Conservation (phyloP, 2,113 vertebrate genomes). For the Megaptera novaeangliae region DNA sequence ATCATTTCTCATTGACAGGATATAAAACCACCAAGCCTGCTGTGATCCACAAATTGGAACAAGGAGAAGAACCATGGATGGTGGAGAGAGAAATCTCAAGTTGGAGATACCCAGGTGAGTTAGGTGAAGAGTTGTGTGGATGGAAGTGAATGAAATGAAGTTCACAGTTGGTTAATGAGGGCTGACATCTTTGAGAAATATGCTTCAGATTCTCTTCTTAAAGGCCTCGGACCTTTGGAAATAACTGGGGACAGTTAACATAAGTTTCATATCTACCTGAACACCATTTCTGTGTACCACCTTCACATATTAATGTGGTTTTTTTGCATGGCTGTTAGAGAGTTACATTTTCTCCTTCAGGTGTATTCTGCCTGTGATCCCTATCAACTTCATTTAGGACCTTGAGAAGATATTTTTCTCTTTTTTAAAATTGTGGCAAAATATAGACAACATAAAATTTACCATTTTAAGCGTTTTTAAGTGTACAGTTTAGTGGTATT, state of each 20-base stretch:
- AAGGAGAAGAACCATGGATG: not conserved
- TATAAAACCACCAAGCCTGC: not conserved
- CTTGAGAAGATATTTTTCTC: not conserved
- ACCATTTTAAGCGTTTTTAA: not conserved
- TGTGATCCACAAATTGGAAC: not conserved
- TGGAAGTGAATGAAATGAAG: not conserved
- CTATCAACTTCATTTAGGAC: not conserved
- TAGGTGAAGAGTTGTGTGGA: not conserved
- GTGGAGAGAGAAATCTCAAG: not conserved
- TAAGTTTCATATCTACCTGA: not conserved
- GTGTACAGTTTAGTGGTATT: not conserved
- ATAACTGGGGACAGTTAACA: not conserved
- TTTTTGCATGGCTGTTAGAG: not conserved
- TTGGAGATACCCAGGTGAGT: not conserved
- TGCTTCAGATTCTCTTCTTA: not conserved
- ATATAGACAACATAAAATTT: not conserved
- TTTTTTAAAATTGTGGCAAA: not conserved
- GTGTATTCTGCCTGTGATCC: not conserved
- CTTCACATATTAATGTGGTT: not conserved
- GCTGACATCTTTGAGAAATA: not conserved
- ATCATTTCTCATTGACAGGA: not conserved
- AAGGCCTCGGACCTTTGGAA: not conserved
- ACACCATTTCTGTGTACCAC: not conserved
- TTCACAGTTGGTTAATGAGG: not conserved
- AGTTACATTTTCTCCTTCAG: not conserved